Conservation (phyloP, 1,140 invertebrate genomes). For the Drosophila quadrilineata region DNA sequence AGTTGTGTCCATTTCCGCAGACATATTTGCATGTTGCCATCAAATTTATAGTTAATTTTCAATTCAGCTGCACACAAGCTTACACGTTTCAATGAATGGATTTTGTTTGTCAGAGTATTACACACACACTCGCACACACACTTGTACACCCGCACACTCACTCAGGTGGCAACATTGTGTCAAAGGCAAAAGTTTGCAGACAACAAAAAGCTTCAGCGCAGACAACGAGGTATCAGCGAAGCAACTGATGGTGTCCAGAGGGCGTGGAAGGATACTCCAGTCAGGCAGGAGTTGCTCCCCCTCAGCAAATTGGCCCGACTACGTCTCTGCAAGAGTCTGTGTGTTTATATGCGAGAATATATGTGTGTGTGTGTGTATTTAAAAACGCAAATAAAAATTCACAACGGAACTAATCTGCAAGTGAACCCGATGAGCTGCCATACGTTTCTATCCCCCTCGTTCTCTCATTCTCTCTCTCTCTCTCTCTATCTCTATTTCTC, state of each 20-base stretch:
- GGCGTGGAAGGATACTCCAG: constrained; percentile 14
- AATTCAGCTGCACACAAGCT: constrained; percentile 75
- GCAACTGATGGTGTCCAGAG: neutral
- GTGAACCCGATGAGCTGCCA: constrained; percentile 54
- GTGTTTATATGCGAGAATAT: too few species aligned
- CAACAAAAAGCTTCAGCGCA: constrained; percentile 62
- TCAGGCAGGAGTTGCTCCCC: neutral
- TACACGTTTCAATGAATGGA: constrained; percentile 71
- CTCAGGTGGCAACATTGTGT: constrained; percentile 36
- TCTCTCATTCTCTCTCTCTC: too few species aligned
- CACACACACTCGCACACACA: neutral
- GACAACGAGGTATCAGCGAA: constrained; percentile 24
- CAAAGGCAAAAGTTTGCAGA: constrained; percentile 73
- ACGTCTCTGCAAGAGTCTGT: constrained; percentile 48
- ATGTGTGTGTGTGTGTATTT: constrained; percentile 10
- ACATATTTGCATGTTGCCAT: constrained; percentile 60
- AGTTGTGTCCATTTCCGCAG: too few species aligned
- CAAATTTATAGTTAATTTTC: constrained; percentile 79
- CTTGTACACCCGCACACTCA: neutral
- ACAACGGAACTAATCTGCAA: constrained; percentile 75
- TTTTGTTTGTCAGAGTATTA: constrained; percentile 41
- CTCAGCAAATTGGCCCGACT: constrained; percentile 8
- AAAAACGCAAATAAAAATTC: constrained; percentile 63
- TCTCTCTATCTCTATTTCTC: too few species aligned
- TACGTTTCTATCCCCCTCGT: too few species aligned